These are phyloP conservation scores for Drosophila oshimai DNA, from an alignment of 1,140 invertebrate species.

Conservation along the genomic window DNA sequence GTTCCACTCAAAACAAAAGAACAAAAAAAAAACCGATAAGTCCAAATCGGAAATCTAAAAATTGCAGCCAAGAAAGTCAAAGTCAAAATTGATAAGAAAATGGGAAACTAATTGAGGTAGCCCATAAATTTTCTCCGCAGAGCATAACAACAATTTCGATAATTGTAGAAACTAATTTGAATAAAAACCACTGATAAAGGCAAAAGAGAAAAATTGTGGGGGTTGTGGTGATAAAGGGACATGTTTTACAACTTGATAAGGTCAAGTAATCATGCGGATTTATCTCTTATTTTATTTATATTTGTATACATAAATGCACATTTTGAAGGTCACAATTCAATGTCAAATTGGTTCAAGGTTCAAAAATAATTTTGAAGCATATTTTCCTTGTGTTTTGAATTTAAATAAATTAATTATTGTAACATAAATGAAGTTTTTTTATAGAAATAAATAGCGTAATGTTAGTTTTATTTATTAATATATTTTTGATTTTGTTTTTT, in stretches of 20 bases:
- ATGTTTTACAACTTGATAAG: not conserved
- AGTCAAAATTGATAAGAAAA: slow-evolving; percentile 10
- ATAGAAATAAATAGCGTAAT: too few relatives aligned
- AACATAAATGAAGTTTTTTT: too few relatives aligned
- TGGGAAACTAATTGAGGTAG: not conserved
- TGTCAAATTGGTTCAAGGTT: not conserved
- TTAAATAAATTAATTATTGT: too few relatives aligned
- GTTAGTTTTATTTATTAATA: too few relatives aligned
- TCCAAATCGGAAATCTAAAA: not conserved
- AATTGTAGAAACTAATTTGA: not conserved
- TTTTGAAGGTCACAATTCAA: not conserved
- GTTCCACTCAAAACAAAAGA: not conserved
- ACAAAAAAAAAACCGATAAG: too few relatives aligned
- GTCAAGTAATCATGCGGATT: not conserved
- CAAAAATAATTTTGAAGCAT: too few relatives aligned
- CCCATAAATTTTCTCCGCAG: not conserved
- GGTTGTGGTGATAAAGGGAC: not conserved
- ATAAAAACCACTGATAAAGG: not conserved
- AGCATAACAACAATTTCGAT: not conserved
- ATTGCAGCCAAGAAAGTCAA: not conserved
- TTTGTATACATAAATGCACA: not conserved
- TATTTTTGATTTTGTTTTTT: too few relatives aligned
- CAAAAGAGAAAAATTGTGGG: not conserved
- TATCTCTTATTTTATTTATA: too few relatives aligned
- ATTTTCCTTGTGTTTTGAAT: too few relatives aligned